These are phyloP conservation scores for Coregonus suidteri DNA, from an alignment of 2,797 vertebrate genomes.

Conservation along the genomic window DNA sequence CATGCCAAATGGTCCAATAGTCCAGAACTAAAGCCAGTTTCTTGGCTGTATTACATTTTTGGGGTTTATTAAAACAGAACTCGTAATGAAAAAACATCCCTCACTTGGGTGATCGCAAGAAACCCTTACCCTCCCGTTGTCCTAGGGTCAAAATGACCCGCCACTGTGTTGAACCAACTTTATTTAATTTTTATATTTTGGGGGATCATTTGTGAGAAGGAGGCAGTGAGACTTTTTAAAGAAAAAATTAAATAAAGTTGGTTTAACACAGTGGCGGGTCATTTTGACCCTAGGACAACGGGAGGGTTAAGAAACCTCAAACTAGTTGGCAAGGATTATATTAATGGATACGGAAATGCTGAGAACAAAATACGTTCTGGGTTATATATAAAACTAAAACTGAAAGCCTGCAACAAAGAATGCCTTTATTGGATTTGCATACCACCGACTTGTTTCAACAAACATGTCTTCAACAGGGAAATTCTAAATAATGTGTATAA, in stretches of 20 bases:
- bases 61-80: conserved; percentile 23
- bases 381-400: background rate
- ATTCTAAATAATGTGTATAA: background rate
- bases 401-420: background rate
- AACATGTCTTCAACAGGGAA: background rate
- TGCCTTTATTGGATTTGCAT: background rate
- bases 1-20: conserved; percentile 18
- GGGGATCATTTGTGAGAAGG: no score
- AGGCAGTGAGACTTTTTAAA: no score
- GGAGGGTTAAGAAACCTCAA: no score
- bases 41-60: conserved; percentile 7
- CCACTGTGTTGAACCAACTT: no score
- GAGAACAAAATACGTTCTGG: background rate
- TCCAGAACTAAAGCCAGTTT: conserved; percentile 8
- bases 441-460: background rate
- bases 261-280: no score
- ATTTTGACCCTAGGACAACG: no score
- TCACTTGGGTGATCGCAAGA: background rate
- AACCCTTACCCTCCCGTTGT: background rate
- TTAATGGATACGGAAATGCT: background rate
- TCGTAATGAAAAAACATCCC: conserved; percentile 30
- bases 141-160: no score
- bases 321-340: background rate
- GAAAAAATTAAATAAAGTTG: no score
- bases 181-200: no score